Base-by-base conservation (phyloP, 2,888 invertebrate species). In the Erebia aethiops region DNA sequence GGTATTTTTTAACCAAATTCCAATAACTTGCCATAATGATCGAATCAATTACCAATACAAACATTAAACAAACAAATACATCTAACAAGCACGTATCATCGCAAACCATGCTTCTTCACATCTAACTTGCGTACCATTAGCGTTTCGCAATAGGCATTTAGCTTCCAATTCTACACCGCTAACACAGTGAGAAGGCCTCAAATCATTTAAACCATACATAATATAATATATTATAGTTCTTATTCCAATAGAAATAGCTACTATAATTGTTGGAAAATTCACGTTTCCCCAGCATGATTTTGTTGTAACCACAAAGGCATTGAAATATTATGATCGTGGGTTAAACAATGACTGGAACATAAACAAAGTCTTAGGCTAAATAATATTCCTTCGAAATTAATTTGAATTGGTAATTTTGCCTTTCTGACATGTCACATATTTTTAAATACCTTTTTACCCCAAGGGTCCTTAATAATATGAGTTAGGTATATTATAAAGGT, bases 81-180 rank as follows among this genome's bases (percentile, higher is more conserved):
- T 16, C 63, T 67, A 72, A 68, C 69, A 70, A 70, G 65, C 35
- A 56, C 21, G 43, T 67, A 72, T 67, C 61, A 60, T 65, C 54
- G 57, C 67, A 71, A 72, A 64, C 71, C 35, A 35, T 52, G 71
- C 64, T 67, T 67, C 74, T 69, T 69, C 13, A 71, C 43, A 43
- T 52, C 68, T 68, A 51, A 69, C 69, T 70, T 67, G 64, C 58
- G 64, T 56, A 66, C 54, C 66, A 65, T 43, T 56, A 56, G 13
- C 54, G 41, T 78, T 78, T 76, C 74, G 75, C 73, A 78, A 76
- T 69, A 61, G 66, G 68, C 70, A 77, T 77, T 71, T 69, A 71
- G 41, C n/a, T 66, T 43, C 67, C 72, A 76, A 75, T 73, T 73
- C 67, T 43, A 69, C 49, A 58, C 52, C 58, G 64, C 51, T 58